Evolutionary conservation across 2,797 vertebrate species (phyloP).

Genomic region (Psittacula echo): DNA sequence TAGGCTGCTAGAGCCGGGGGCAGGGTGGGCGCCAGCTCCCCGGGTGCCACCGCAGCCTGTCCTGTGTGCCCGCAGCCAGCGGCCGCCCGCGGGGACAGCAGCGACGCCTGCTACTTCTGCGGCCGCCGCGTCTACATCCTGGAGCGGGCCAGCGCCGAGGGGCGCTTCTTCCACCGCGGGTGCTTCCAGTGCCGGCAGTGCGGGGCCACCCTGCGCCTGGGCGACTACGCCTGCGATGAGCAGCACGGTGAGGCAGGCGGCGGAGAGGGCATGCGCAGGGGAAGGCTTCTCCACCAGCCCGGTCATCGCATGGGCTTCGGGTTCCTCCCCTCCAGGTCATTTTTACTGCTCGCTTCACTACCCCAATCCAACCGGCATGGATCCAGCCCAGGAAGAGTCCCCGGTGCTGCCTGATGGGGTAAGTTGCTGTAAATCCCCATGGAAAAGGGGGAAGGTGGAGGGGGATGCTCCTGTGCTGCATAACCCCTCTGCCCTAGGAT

Average conservation of each 20-base stretch:
- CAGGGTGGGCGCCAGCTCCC: background rate
- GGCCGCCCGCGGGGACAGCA: slow-evolving; percentile 15
- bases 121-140: slow-evolving; percentile 85
- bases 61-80: background rate
- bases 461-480: background rate
- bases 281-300: background rate
- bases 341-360: slow-evolving; percentile 79
- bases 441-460: background rate
- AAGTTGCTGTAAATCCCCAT: background rate
- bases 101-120: slow-evolving; percentile 90
- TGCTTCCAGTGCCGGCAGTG: slow-evolving; percentile 90
- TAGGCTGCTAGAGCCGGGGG: background rate
- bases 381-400: background rate
- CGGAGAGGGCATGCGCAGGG: background rate
- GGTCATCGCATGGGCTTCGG: background rate
- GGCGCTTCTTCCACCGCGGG: slow-evolving; percentile 91
- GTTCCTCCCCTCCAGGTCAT: slow-evolving; percentile 17
- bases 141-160: slow-evolving; percentile 88
- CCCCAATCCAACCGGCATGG: background rate
- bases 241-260: slow-evolving; percentile 78
- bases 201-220: slow-evolving; percentile 85
- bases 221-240: slow-evolving; percentile 83
- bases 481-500: background rate
- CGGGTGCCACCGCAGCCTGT: background rate
- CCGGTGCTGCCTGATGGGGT: background rate